Conservation (phyloP, 2,888 invertebrate species). For the Torymus aiolomorphi region DNA sequence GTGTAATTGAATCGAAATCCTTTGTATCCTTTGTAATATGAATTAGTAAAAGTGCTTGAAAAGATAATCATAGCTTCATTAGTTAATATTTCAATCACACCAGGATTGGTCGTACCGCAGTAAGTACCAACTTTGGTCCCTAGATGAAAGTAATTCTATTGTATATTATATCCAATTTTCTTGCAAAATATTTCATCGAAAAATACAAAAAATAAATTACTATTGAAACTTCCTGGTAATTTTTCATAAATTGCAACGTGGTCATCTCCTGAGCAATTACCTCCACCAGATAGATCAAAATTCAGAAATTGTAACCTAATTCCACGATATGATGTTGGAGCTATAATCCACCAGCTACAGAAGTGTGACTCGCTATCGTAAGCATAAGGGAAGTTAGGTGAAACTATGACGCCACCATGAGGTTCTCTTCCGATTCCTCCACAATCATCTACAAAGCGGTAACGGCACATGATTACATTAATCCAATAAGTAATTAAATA, state of each 20-base stretch:
- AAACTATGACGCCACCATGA: constrained; percentile 79
- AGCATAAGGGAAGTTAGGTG: constrained; percentile 82
- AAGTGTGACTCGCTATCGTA: constrained; percentile 78
- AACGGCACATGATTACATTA: neutral
- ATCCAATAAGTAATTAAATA: neutral
- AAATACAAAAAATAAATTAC: constrained; percentile 46
- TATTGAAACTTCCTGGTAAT: constrained; percentile 58
- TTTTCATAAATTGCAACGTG: constrained; percentile 73
- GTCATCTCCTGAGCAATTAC: constrained; percentile 71
- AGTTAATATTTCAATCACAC: constrained; percentile 75
- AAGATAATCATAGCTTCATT: constrained; percentile 79
- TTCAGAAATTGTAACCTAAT: constrained; percentile 75
- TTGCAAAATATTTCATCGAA: no score
- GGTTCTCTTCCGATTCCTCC: constrained; percentile 83
- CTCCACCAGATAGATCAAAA: constrained; percentile 70
- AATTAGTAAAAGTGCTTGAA: constrained; percentile 68
- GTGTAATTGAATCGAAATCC: constrained; percentile 82
- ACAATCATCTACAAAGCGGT: constrained; percentile 78
- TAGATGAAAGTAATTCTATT: constrained; percentile 30
- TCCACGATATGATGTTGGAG: constrained; percentile 74
- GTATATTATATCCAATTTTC: no score
- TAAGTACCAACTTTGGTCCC: constrained; percentile 67
- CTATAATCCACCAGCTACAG: constrained; percentile 85
- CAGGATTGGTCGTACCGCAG: constrained; percentile 75
- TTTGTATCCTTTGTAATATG: constrained; percentile 62